Evolutionary conservation across 2,888 invertebrate genomes (phyloP).

Genomic region (Meliscaeva auricollis): DNA sequence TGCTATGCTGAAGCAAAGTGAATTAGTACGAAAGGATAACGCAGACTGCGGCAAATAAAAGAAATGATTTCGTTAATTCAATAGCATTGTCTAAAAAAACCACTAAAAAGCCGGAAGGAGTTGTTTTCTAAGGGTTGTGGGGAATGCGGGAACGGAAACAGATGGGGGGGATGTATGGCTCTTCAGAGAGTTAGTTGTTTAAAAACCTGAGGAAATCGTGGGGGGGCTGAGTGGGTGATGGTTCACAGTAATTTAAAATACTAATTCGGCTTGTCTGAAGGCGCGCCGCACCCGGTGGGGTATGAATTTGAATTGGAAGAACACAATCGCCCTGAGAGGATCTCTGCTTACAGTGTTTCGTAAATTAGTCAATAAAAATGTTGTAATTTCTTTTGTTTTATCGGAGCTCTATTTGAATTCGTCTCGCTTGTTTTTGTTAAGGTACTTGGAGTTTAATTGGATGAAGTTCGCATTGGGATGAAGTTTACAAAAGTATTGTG

Average conservation of each 20-base stretch:
- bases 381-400: slow-evolving; percentile 76
- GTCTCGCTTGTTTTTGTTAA: slow-evolving; percentile 53
- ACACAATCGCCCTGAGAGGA: slow-evolving; percentile 66
- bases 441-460: slow-evolving; percentile 62
- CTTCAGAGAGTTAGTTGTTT: slow-evolving; percentile 25
- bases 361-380: slow-evolving; percentile 75
- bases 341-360: slow-evolving; percentile 64
- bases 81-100: slow-evolving; percentile 75
- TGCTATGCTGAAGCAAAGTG: slow-evolving; percentile 60
- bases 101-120: slow-evolving; percentile 73
- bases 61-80: slow-evolving; percentile 76
- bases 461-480: slow-evolving; percentile 48
- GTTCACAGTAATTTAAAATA: slow-evolving; percentile 66
- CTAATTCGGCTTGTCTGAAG: slow-evolving; percentile 61
- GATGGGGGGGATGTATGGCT: background rate
- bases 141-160: background rate
- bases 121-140: slow-evolving; percentile 15
- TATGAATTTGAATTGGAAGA: slow-evolving; percentile 51
- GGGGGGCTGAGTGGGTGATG: slow-evolving; percentile 9
- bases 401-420: slow-evolving; percentile 64
- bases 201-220: slow-evolving; percentile 60
- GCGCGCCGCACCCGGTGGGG: background rate
- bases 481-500: slow-evolving; percentile 42
- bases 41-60: slow-evolving; percentile 75
- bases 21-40: slow-evolving; percentile 76